These are phyloP conservation scores for Physeter macrocephalus DNA, from an alignment of 2,113 vertebrate species.

Conservation along the genomic window DNA sequence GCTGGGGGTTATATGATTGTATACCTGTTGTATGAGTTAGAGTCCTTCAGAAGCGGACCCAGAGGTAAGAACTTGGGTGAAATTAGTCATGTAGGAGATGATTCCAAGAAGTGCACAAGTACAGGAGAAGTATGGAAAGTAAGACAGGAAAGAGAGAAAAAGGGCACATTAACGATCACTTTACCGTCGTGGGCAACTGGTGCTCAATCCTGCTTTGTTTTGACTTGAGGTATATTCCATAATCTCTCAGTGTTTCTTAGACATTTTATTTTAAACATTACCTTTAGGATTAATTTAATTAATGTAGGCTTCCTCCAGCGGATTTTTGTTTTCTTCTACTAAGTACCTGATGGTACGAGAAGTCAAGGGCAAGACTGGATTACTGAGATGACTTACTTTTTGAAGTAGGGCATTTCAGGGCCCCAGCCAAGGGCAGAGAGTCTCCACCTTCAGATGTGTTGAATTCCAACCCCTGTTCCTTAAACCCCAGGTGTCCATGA, in stretches of 20 bases:
- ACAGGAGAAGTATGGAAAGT: neutral
- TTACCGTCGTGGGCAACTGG: neutral
- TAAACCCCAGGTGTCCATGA: neutral
- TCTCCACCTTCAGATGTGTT: neutral
- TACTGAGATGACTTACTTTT: neutral
- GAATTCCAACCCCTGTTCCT: neutral
- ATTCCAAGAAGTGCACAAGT: neutral
- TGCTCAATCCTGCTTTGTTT: neutral
- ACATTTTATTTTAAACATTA: neutral
- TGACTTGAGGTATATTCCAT: neutral
- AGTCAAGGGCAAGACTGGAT: neutral
- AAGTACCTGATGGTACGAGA: neutral
- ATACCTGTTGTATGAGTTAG: neutral
- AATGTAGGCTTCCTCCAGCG: neutral
- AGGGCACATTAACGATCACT: neutral
- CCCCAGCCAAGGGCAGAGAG: neutral
- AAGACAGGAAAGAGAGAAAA: neutral
- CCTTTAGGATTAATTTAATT: neutral
- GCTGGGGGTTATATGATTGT: neutral
- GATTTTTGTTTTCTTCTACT: conserved; percentile 7
- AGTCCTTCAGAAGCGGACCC: neutral
- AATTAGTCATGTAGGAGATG: neutral
- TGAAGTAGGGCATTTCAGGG: neutral
- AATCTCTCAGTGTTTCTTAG: neutral
- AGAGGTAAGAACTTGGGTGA: neutral